A percentile compares a stretch with the other conserved stretches of the same genome.
Evolutionary conservation across 2,888 invertebrate genomes (phyloP).

Genomic region (Lithophane semibrunnea): DNA sequence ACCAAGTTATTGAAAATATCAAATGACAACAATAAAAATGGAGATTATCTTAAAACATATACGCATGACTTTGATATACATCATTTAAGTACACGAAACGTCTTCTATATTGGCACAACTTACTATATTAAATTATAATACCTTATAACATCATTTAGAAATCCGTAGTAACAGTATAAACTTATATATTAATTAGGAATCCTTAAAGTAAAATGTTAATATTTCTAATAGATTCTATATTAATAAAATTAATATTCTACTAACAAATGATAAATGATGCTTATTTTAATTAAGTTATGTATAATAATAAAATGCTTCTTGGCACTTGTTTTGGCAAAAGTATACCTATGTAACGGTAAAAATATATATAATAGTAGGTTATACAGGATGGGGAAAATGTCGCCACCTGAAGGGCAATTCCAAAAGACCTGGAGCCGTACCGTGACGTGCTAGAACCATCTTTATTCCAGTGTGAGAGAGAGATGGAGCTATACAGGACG

Average conservation of each 20-base stretch:
- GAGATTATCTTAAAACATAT: not conserved
- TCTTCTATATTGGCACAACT: conserved; percentile 63
- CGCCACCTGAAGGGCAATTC: not conserved
- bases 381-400: not conserved
- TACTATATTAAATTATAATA: conserved; percentile 63
- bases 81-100: conserved; percentile 59
- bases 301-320: conserved; percentile 51
- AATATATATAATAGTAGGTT: not conserved
- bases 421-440: not conserved
- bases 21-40: conserved; percentile 16
- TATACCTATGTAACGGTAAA: not conserved
- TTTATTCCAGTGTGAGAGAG: not conserved
- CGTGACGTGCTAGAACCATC: not conserved
- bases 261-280: conserved; percentile 62
- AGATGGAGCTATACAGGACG: not conserved
- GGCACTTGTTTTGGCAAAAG: conserved; percentile 66
- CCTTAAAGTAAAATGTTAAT: conserved; percentile 64
- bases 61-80: conserved; percentile 19
- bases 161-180: conserved; percentile 65
- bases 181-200: conserved; percentile 67
- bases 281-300: conserved; percentile 47
- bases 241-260: conserved; percentile 63
- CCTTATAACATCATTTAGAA: conserved; percentile 66
- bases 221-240: conserved; percentile 57
- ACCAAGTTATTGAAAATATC: conserved; percentile 21